Conservation (phyloP, 1,140 invertebrate species). For the Drosophila bifasciata region DNA sequence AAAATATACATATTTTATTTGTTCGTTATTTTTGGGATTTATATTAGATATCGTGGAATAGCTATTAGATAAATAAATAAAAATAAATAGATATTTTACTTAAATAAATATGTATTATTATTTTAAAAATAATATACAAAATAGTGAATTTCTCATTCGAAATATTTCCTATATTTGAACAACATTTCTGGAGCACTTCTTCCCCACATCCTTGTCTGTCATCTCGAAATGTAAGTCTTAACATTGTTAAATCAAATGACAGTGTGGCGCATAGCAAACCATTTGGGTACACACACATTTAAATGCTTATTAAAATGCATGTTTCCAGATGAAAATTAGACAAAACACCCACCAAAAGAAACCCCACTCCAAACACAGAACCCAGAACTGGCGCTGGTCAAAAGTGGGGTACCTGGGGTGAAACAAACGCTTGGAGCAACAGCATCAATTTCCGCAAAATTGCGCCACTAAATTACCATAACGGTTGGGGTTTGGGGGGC, state of each 20-base stretch:
- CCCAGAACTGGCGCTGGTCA: slow-evolving; percentile 13
- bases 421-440: slow-evolving; percentile 28
- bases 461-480: slow-evolving; percentile 78
- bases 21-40: no score
- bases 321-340: slow-evolving; percentile 28
- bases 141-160: no score
- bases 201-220: background rate
- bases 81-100: no score
- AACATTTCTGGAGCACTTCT: no score
- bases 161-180: no score
- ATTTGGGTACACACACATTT: slow-evolving; percentile 10
- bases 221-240: background rate
- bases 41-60: no score
- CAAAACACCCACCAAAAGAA: background rate
- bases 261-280: slow-evolving; percentile 2
- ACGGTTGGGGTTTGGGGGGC: slow-evolving; percentile 15
- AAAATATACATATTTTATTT: no score
- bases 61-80: no score
- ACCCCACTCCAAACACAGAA: slow-evolving; percentile 2
- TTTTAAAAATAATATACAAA: no score
- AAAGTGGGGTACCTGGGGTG: background rate
- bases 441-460: slow-evolving; percentile 78
- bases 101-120: no score
- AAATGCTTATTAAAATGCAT: slow-evolving; percentile 36
- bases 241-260: background rate